Base-by-base conservation (phyloP, 2,888 invertebrate genomes). In the Callinectes sapidus region DNA sequence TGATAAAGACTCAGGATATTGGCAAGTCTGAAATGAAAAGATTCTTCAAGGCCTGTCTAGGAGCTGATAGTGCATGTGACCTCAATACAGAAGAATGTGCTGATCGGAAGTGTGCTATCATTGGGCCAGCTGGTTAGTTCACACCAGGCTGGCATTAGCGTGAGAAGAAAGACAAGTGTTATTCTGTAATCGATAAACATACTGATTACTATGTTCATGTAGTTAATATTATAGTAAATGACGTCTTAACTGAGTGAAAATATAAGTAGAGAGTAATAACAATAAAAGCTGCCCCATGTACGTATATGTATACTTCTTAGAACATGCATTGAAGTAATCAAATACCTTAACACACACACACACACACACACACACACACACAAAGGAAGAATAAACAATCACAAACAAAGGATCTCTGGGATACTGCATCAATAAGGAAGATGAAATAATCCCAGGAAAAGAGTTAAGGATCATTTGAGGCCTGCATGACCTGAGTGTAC, bases 361-460 rank as follows among this genome's bases (percentile, higher is more conserved):
- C 32, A 89, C 35, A 55, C 16, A 89, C 8, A 89, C 28, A 89
- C 13, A 54, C 32, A 89, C 16, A 54, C 32, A 89, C 28, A 89
- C 32, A 89, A 23, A 42, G 48, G 23, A 88, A 42, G 54, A 23
- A 88, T 6, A 3, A 42, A 42, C 42, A 42, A 42, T 6, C 42
- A 42, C 42, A 42, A n/a, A n/a, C n/a, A n/a, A n/a, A n/a, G n/a
- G n/a, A n/a, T n/a, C n/a, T n/a, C n/a, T n/a, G n/a, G n/a, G n/a
- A n/a, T n/a, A n/a, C n/a, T n/a, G n/a, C n/a, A n/a, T n/a, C n/a
- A n/a, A n/a, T n/a, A n/a, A n/a, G n/a, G n/a, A n/a, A n/a, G n/a
- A n/a, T n/a, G n/a, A n/a, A n/a, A n/a, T n/a, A n/a, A n/a, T n/a
- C n/a, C n/a, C n/a, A n/a, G n/a, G n/a, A n/a, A n/a, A n/a, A n/a